Base-by-base conservation (phyloP, 2,797 vertebrate species). In the Periophthalmus magnuspinnatus region DNA sequence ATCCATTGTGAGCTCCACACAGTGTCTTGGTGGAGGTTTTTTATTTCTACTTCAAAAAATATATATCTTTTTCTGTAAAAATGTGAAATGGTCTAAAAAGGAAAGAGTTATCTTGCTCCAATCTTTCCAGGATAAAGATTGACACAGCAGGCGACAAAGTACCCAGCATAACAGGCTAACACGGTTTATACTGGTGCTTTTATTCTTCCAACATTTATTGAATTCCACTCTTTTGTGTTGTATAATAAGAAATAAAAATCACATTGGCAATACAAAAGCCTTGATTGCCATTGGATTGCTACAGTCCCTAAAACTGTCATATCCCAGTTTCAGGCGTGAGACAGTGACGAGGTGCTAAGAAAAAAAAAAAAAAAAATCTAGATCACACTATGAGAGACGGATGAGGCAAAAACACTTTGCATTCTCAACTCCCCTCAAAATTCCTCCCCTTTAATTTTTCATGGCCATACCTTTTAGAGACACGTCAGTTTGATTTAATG, bases 401-500 rank as follows among this genome's bases (percentile, higher is more conserved):
- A 83, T 69, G 72, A 47, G 59, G 72, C 71, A 72, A 79, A 57
- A 73, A 59, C 63, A 72, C 38, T 41, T 41, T 4, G 13, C 81
- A 74, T 86, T 88, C 36, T 84, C 74, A 68, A 72, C 72, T 80
- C 28, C 81, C 79, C 68, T 84, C 77, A 80, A 88, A 58, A 88
- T 91, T 81, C 76, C 74, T 70, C 17, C 79, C 75, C 70, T 80
- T 90, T 86, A 85, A 90, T 92, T 89, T 93, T 90, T 91, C 79
- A 92, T 90, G 81, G 84, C 82, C 28, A 55, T 71, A 90, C 89
- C 90, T 90, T 92, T 91, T 90, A 89, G 90, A 91, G 89, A 87
- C 84, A 80, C 74, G 90, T 90, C 91, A 91, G 91, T 82, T 91
- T 86, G 91, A 89, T 90, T 92, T 92, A 89, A 89, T 80, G 85